Evolutionary conservation across 2,888 invertebrate species (phyloP).

Genomic region (Acrocyrtus sp.): DNA sequence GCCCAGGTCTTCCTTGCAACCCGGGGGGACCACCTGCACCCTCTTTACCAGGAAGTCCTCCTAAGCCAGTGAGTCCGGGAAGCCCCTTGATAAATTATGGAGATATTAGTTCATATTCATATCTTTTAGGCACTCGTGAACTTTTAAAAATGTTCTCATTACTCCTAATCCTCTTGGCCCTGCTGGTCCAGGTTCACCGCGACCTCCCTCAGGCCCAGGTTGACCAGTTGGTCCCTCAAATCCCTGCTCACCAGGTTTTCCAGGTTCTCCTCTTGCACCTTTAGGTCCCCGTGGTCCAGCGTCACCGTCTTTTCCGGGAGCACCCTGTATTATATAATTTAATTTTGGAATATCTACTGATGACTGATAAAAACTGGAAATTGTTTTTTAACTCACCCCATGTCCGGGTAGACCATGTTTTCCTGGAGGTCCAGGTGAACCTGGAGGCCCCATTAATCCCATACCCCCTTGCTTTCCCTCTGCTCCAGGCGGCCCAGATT

Average conservation of each 20-base stretch:
- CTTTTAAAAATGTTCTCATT: constrained; percentile 56
- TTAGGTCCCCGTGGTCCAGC: no score
- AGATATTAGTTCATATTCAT: not conserved
- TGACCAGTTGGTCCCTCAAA: not conserved
- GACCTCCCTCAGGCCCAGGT: not conserved
- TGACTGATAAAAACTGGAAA: not conserved
- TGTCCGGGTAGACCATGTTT: constrained; percentile 1
- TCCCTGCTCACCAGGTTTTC: no score
- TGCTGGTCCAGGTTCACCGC: constrained; percentile 64
- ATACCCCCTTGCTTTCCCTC: constrained; percentile 65
- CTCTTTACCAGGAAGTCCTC: constrained; percentile 78
- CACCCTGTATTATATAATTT: constrained; percentile 69
- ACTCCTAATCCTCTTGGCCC: constrained; percentile 76
- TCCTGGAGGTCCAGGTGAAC: not conserved
- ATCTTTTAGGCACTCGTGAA: not conserved
- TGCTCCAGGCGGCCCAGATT: not conserved
- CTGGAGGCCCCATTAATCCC: constrained; percentile 69
- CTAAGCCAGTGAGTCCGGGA: constrained; percentile 75
- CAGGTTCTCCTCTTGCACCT: no score
- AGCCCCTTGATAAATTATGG: constrained; percentile 71
- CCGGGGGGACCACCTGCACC: constrained; percentile 84
- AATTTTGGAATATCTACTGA: no score
- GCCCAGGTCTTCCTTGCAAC: constrained; percentile 78
- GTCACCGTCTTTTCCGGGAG: constrained; percentile 74
- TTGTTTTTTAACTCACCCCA: constrained; percentile 85